A percentile compares a stretch with the other conserved stretches of the same genome.
phyloP scores from a whole-genome alignment of 1,140 invertebrate genomes.

The Penaeus chinensis region DNA sequence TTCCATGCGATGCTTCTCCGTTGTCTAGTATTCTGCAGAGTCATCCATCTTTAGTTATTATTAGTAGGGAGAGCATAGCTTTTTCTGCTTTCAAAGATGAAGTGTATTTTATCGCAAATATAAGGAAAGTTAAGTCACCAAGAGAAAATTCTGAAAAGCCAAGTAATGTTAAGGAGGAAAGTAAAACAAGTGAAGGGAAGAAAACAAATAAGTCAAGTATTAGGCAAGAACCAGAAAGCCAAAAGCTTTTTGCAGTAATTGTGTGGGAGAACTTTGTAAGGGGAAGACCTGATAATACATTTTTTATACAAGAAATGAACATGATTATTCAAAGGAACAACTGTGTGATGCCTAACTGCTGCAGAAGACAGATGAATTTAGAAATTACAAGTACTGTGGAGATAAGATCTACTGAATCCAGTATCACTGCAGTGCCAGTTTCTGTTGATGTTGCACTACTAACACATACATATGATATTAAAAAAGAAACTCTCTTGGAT shows the following conservation, averaged over 20 bases:
- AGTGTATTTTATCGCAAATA: constrained; percentile 25
- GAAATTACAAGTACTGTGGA: constrained; percentile 28
- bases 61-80: constrained; percentile 27
- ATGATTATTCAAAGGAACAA: constrained; percentile 17
- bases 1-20: neutral
- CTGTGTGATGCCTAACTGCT: constrained; percentile 32
- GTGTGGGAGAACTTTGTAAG: constrained; percentile 51
- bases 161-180: constrained; percentile 26
- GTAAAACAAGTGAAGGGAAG: constrained; percentile 24
- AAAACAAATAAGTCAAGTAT: constrained; percentile 6
- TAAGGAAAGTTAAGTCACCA: constrained; percentile 36
- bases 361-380: constrained; percentile 37
- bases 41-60: constrained; percentile 51
- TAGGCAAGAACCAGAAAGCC: neutral
- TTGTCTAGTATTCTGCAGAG: neutral
- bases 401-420: constrained; percentile 17
- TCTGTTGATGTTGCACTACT: constrained; percentile 29
- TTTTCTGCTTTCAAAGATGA: constrained; percentile 16
- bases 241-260: constrained; percentile 34
- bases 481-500: neutral
- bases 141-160: constrained; percentile 19
- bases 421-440: neutral
- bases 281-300: neutral
- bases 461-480: neutral
- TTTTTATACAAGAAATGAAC: constrained; percentile 2